A percentile compares a stretch with the other conserved stretches of the same genome.
Conservation (phyloP, 2,113 vertebrate genomes). For the Alexandromys fortis region DNA sequence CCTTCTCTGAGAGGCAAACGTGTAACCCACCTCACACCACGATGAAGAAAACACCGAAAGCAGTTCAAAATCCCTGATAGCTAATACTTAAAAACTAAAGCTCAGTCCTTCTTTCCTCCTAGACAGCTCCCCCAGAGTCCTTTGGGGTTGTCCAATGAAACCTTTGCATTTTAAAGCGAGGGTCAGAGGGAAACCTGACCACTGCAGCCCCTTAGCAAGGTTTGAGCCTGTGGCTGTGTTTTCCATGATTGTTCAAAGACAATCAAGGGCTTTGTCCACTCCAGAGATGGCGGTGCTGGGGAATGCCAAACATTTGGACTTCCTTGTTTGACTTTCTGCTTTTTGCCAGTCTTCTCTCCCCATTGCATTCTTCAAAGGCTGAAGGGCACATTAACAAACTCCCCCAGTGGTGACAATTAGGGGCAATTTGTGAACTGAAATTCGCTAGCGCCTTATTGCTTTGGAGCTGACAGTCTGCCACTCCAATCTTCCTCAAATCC, state of each 20-base stretch:
- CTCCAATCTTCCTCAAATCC: conserved; percentile 22
- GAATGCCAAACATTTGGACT: conserved; percentile 72
- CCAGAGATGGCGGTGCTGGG: not conserved
- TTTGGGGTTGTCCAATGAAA: not conserved
- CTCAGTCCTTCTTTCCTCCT: fast-evolving
- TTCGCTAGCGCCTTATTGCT: conserved; percentile 48
- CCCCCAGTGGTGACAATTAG: conserved; percentile 59
- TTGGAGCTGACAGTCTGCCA: conserved; percentile 32
- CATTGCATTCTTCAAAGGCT: conserved; percentile 70
- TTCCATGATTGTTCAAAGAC: conserved; percentile 17
- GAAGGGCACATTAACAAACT: conserved; percentile 55
- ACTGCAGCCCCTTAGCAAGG: fast-evolving
- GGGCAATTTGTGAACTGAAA: conserved; percentile 55
- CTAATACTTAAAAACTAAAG: not conserved
- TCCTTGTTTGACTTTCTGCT: conserved; percentile 75
- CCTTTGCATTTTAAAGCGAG: fast-evolving
- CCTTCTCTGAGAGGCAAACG: not conserved
- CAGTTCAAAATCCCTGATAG: not conserved
- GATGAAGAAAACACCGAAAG: not conserved
- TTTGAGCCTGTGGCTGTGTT: not conserved
- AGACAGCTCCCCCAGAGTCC: fast-evolving
- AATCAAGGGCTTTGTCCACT: conserved; percentile 58
- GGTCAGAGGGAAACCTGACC: fast-evolving
- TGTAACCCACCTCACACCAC: fast-evolving
- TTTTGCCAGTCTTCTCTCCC: conserved; percentile 28